Base-by-base conservation (phyloP, 2,888 invertebrate species). In the Ophion costatus region DNA sequence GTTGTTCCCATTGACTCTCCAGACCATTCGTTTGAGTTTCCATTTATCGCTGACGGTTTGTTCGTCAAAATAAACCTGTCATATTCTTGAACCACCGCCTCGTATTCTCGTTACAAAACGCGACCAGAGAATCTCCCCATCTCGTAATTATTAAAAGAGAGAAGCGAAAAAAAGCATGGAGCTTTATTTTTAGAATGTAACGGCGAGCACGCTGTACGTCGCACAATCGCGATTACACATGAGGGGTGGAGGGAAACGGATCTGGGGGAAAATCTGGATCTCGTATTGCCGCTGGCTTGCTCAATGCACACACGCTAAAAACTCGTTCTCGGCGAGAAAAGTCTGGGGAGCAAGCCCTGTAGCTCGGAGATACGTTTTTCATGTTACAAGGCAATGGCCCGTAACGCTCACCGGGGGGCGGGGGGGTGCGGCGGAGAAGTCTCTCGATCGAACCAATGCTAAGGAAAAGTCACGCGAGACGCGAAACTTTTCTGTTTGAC, bases 301-400 rank as follows among this genome's bases (percentile, higher is more conserved):
- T 56, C 63, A 56, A 82, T 76, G 67, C 76, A 77, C 67, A 75
- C 88, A 88, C 88, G 87, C 87, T 82, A 87, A 74, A 87, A 88
- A 81, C 84, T 88, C 84, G 85, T 88, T 88, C 80, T 66, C 45
- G 59, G 24, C 66, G 79, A 57, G 78, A 76, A 70, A 76, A 83
- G 64, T 80, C 73, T 42, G 33, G 42, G 29, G 38, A 70, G 66
- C 63, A 7, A 20, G 33, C 24, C 14, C 51, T 51, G 17, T 51
- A 29, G 29, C 29, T 76, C 51, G 51, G 33, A 24, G n/a, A 56
- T 51, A 33, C 29, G n/a, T 63, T 42, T 20, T 56, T 3, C 42
- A 3, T 61, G 59, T 10, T 42, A 57, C 70, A 70, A 79, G 85
- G 78, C 83, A 86, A 85, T 69, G 83, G 76, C 80, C 76, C 63